phyloP scores from a whole-genome alignment of 2,888 invertebrate species.

The Ptilodon capucinus region DNA sequence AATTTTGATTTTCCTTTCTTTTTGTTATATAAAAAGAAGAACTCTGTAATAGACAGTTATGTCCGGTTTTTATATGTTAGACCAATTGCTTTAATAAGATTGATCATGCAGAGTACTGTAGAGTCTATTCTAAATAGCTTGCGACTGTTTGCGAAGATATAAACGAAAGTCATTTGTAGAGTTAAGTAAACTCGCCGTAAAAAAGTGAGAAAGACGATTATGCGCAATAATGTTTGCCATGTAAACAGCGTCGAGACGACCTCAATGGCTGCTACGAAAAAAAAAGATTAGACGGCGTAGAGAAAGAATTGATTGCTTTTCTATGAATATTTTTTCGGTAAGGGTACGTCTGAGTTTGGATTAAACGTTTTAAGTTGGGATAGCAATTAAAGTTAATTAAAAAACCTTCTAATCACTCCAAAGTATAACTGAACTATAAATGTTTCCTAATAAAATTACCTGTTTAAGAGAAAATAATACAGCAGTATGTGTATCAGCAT shows the following conservation, averaged over 20 bases:
- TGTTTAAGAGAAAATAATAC: too few species aligned
- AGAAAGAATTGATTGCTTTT: slow-evolving; percentile 9
- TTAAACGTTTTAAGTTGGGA: too few species aligned
- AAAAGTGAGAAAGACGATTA: slow-evolving; percentile 66
- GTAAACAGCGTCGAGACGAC: slow-evolving; percentile 53
- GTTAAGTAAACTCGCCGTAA: slow-evolving; percentile 38
- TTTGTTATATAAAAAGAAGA: not conserved
- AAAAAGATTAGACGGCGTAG: slow-evolving; percentile 40
- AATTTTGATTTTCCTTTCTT: too few species aligned
- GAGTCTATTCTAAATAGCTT: slow-evolving; percentile 14
- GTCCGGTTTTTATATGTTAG: not conserved
- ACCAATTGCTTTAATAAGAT: not conserved
- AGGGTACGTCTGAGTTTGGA: too few species aligned
- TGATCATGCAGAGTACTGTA: slow-evolving; percentile 4
- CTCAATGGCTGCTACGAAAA: slow-evolving; percentile 63
- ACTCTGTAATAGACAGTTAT: not conserved
- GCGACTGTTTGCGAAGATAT: slow-evolving; percentile 29
- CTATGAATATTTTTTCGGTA: not conserved
- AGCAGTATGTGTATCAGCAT: too few species aligned
- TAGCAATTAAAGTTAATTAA: too few species aligned
- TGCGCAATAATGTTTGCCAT: slow-evolving; percentile 64
- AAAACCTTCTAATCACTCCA: too few species aligned
- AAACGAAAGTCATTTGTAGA: slow-evolving; percentile 45
- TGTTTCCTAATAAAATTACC: too few species aligned
- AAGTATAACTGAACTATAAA: too few species aligned